Percentiles rank a stretch among this genome's conserved stretches.
Evolutionary conservation across 2,888 invertebrate genomes (phyloP).

Genomic region (Trachelus iudaicus): DNA sequence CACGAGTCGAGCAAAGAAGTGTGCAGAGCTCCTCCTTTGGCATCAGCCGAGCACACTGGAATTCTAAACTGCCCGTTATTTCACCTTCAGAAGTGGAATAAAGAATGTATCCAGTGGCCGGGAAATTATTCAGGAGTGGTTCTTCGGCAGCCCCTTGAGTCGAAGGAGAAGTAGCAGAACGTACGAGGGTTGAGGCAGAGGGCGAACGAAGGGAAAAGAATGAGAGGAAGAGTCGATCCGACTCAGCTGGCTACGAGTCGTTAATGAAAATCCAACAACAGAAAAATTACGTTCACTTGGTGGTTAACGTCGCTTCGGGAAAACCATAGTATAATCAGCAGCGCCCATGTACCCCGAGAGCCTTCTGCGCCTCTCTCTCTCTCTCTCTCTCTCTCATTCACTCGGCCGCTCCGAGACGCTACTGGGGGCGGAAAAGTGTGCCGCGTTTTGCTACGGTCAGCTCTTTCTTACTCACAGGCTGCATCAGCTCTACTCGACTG

Average conservation of each 20-base stretch:
- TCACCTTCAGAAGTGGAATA: conserved; percentile 30
- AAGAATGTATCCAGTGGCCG: conserved; percentile 49
- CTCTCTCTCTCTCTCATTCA: conserved; percentile 13
- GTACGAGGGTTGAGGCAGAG: background rate
- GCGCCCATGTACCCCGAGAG: background rate
- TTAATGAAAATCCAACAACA: conserved; percentile 66
- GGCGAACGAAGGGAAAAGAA: background rate
- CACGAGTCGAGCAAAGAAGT: no score
- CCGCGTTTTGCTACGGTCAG: conserved; percentile 53
- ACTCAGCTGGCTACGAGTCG: conserved; percentile 47
- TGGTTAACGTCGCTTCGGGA: conserved; percentile 39
- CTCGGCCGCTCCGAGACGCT: conserved; percentile 50
- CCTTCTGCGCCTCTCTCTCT: conserved; percentile 22
- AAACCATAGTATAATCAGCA: background rate
- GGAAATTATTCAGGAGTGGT: conserved; percentile 44
- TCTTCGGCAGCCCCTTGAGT: no score
- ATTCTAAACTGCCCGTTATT: background rate
- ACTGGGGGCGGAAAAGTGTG: conserved; percentile 36
- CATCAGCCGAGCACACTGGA: no score
- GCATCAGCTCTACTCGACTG: conserved; percentile 41
- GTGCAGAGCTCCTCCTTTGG: no score
- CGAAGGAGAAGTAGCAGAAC: no score
- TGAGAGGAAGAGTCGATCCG: background rate
- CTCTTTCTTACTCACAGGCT: conserved; percentile 49
- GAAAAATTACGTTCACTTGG: conserved; percentile 62